Conservation (phyloP, 2,888 invertebrate species). For the Tubiluchus corallicola region DNA sequence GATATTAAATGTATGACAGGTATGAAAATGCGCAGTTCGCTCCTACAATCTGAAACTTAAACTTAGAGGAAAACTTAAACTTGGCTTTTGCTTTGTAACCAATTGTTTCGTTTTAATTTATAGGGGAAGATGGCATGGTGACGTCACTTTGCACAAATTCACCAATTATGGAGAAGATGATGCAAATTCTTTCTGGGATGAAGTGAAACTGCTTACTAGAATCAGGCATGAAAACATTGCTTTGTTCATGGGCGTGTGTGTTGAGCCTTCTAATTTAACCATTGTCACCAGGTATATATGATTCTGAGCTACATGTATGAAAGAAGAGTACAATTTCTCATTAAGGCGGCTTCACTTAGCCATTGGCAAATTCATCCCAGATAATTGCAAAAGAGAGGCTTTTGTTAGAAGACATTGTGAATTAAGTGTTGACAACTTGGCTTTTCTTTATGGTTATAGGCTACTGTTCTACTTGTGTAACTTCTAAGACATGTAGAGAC, state of each 20-base stretch:
- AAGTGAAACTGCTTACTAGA: conserved; percentile 27
- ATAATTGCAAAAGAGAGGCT: too few species aligned
- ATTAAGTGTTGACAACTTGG: too few species aligned
- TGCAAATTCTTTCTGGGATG: conserved; percentile 15
- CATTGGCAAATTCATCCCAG: too few species aligned
- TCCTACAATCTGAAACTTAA: conserved; percentile 6
- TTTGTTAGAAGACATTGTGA: too few species aligned
- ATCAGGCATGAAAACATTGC: conserved; percentile 32
- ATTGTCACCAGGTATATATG: conserved; percentile 27
- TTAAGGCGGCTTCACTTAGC: too few species aligned
- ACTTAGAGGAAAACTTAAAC: neutral
- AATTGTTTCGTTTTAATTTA: conserved; percentile 4
- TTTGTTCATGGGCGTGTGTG: conserved; percentile 33
- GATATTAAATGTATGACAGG: too few species aligned
- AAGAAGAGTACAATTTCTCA: too few species aligned
- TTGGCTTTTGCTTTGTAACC: conserved; percentile 1
- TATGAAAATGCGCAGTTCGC: conserved; percentile 5
- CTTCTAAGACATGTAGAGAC: too few species aligned
- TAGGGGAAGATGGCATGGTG: conserved; percentile 31
- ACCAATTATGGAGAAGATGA: conserved; percentile 14
- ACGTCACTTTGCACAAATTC: conserved; percentile 29
- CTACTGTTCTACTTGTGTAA: too few species aligned
- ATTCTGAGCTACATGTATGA: too few species aligned
- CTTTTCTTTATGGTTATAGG: too few species aligned
- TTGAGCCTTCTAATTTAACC: conserved; percentile 25